Evolutionary conservation across 2,113 vertebrate genomes (phyloP).

Genomic region (Gasterosteus aculeatus): DNA sequence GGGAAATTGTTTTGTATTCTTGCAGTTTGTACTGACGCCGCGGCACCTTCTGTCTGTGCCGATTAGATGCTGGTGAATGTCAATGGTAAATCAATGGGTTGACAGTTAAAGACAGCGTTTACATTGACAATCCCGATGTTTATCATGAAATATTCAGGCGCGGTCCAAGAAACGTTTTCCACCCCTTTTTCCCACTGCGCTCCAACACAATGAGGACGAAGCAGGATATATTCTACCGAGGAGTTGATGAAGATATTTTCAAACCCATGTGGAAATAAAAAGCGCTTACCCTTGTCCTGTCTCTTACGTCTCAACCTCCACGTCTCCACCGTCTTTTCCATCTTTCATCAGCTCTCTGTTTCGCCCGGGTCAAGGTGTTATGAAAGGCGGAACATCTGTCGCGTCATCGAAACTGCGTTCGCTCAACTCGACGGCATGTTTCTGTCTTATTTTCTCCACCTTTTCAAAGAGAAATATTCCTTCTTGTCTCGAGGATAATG

Average conservation of each 20-base stretch:
- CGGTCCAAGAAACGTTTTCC: not conserved
- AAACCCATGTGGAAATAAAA: constrained; percentile 22
- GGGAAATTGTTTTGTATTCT: not conserved
- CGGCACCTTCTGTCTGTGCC: not conserved
- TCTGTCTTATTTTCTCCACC: constrained; percentile 34
- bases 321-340: not conserved
- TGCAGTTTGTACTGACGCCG: not conserved
- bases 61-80: not conserved
- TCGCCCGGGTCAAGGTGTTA: constrained; percentile 63
- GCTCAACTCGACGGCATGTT: constrained; percentile 26
- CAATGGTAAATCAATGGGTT: not conserved
- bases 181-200: not conserved
- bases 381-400: constrained; percentile 54
- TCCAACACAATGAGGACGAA: constrained; percentile 2
- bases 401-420: constrained; percentile 44
- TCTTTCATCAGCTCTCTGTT: constrained; percentile 12
- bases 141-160: not conserved
- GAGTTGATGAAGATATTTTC: constrained; percentile 28
- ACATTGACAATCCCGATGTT: not conserved
- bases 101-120: too few species aligned
- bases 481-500: constrained; percentile 18
- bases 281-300: constrained; percentile 32
- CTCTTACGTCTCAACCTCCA: constrained; percentile 20
- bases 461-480: constrained; percentile 51
- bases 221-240: not conserved